A percentile compares a stretch with the other conserved stretches of the same genome.
Conservation (phyloP, 2,888 invertebrate species). For the Ormyrus labotus region DNA sequence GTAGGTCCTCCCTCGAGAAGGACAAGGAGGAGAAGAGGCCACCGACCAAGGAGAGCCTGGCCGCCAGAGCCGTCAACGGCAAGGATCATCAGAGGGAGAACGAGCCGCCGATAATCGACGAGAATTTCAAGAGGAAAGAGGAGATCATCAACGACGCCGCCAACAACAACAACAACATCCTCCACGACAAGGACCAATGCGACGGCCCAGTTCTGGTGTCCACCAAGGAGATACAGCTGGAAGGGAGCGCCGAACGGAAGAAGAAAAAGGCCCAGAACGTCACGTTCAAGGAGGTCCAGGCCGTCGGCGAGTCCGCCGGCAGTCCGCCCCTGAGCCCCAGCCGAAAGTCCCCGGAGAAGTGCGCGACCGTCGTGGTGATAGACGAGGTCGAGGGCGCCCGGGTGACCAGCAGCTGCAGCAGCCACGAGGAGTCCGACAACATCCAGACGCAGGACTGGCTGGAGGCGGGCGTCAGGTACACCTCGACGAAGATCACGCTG, state of each 20-base stretch:
- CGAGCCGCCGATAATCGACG: neutral
- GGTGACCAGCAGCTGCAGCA: slow-evolving; percentile 50
- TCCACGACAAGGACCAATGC: neutral
- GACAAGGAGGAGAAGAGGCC: slow-evolving; percentile 2
- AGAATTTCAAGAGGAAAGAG: slow-evolving; percentile 23
- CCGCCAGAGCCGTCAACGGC: slow-evolving; percentile 15
- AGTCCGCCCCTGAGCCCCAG: neutral
- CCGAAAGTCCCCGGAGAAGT: neutral
- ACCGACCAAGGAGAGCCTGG: neutral
- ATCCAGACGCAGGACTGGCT: slow-evolving; percentile 73
- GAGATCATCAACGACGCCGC: slow-evolving; percentile 5
- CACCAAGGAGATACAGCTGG: slow-evolving; percentile 47
- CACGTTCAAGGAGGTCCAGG: slow-evolving; percentile 47
- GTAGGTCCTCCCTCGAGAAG: neutral
- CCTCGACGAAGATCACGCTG: slow-evolving; percentile 72
- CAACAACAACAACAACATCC: slow-evolving; percentile 21
- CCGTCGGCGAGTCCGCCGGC: slow-evolving; percentile 9
- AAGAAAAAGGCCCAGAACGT: slow-evolving; percentile 56
- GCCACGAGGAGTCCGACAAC: slow-evolving; percentile 66
- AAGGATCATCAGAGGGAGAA: slow-evolving; percentile 8
- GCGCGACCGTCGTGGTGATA: slow-evolving; percentile 69
- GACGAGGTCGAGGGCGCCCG: slow-evolving; percentile 65
- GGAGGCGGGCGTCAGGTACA: slow-evolving; percentile 71
- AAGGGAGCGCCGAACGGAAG: slow-evolving; percentile 40
- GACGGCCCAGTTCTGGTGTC: neutral